Percentiles rank a stretch among this genome's conserved stretches.
Evolutionary conservation across 2,797 vertebrate species (phyloP).

Genomic region (Dendrocincla fuliginosa): DNA sequence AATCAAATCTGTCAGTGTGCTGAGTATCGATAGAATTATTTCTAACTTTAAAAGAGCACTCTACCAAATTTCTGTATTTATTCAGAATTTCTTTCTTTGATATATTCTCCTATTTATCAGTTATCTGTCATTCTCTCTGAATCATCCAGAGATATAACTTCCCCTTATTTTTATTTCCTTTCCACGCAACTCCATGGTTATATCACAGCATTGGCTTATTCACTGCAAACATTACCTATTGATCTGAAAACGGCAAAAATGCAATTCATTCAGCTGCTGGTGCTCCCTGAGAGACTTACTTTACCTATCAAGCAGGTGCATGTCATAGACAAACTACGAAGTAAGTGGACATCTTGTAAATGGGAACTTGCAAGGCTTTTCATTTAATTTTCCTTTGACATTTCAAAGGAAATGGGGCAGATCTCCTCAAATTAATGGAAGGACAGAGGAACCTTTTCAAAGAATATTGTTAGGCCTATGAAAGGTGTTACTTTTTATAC

Average conservation of each 20-base stretch:
- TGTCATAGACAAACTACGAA: background rate
- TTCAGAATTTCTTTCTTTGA: background rate
- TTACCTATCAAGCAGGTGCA: background rate
- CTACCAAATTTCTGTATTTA: background rate
- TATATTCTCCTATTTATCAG: background rate
- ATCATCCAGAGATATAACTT: background rate
- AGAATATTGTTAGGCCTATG: background rate
- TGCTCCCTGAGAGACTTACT: background rate
- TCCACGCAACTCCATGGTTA: background rate
- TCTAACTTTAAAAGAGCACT: background rate
- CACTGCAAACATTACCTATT: background rate
- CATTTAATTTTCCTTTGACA: conserved; percentile 35
- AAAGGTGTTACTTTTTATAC: background rate
- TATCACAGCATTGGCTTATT: background rate
- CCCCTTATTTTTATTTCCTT: background rate
- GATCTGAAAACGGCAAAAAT: background rate
- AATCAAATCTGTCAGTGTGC: background rate
- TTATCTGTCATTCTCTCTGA: background rate
- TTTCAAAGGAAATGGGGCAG: conserved; percentile 39
- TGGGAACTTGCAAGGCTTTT: background rate
- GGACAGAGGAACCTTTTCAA: conserved; percentile 24
- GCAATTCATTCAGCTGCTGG: background rate
- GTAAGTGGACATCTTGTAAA: background rate
- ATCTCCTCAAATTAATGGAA: conserved; percentile 33
- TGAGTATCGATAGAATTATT: background rate